Percentiles rank a stretch among this genome's conserved stretches.
Conservation (phyloP, 2,888 invertebrate species). For the Perizoma affinitatum region DNA sequence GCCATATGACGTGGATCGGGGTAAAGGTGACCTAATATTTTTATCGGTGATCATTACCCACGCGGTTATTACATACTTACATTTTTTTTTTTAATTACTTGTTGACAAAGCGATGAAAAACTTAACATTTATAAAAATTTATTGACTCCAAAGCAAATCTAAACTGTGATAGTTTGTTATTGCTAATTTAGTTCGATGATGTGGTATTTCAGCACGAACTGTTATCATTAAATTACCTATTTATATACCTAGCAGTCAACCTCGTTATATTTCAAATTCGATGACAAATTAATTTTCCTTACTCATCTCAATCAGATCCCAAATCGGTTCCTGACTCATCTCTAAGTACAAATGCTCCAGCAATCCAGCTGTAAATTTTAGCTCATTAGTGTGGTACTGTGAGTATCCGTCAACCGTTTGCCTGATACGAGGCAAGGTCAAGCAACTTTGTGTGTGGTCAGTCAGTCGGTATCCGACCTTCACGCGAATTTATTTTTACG, state of each 20-base stretch:
- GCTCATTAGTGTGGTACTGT: slow-evolving; percentile 22
- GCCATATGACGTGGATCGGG: slow-evolving; percentile 6
- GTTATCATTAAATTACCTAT: too few relatives aligned
- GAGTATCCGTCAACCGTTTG: slow-evolving; percentile 34
- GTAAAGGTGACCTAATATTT: slow-evolving; percentile 11
- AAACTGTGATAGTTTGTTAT: too few relatives aligned
- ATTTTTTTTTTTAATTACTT: too few relatives aligned
- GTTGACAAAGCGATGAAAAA: too few relatives aligned
- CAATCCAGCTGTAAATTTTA: slow-evolving; percentile 38
- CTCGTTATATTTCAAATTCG: too few relatives aligned
- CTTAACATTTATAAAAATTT: too few relatives aligned
- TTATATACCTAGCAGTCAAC: too few relatives aligned
- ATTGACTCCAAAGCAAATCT: too few relatives aligned
- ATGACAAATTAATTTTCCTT: neutral
- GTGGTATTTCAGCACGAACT: too few relatives aligned
- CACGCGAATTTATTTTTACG: slow-evolving; percentile 44
- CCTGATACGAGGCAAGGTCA: slow-evolving; percentile 44
- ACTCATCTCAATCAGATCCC: neutral
- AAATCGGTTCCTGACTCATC: slow-evolving; percentile 38
- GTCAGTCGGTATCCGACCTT: slow-evolving; percentile 43
- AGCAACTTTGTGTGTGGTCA: slow-evolving; percentile 44
- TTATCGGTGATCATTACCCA: slow-evolving; percentile 1
- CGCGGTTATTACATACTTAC: too few relatives aligned
- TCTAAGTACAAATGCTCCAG: slow-evolving; percentile 32
- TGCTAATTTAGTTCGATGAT: too few relatives aligned